Percentiles rank a stretch among this genome's conserved stretches.
Conservation (phyloP, 2,113 vertebrate genomes). For the Ctenomys sociabilis region DNA sequence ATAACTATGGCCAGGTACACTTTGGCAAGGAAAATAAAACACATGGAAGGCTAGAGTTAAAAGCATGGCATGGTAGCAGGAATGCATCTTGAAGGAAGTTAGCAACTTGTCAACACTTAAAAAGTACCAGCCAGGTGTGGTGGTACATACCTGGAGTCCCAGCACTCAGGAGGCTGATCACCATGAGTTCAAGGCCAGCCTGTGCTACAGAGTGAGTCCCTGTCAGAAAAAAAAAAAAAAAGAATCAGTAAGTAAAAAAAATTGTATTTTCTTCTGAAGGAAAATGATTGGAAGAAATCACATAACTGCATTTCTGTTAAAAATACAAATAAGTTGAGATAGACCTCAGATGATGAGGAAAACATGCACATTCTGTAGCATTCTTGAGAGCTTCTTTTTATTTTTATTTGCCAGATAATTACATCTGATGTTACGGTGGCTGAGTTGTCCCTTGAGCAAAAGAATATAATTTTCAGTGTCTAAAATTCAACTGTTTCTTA, state of each 20-base stretch:
- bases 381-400: constrained; percentile 40
- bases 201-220: neutral
- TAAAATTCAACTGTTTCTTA: constrained; percentile 37
- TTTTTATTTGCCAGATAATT: constrained; percentile 31
- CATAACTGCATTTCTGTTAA: constrained; percentile 39
- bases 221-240: neutral
- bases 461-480: constrained; percentile 27
- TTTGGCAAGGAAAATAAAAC: neutral
- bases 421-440: constrained; percentile 35
- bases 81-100: constrained; percentile 16
- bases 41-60: neutral
- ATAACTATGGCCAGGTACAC: neutral
- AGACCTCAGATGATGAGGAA: constrained; percentile 47
- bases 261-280: constrained; percentile 47
- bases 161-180: neutral
- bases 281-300: constrained; percentile 48
- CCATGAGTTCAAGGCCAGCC: neutral
- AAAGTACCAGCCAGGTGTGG: neutral
- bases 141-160: neutral
- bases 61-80: neutral
- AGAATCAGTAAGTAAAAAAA: neutral
- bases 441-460: constrained; percentile 60
- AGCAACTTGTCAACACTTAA: constrained; percentile 15
- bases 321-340: constrained; percentile 26
- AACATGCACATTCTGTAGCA: neutral